Evolutionary conservation across 2,113 vertebrate species (phyloP).

Genomic region (Myanophis thanlyinensis): DNA sequence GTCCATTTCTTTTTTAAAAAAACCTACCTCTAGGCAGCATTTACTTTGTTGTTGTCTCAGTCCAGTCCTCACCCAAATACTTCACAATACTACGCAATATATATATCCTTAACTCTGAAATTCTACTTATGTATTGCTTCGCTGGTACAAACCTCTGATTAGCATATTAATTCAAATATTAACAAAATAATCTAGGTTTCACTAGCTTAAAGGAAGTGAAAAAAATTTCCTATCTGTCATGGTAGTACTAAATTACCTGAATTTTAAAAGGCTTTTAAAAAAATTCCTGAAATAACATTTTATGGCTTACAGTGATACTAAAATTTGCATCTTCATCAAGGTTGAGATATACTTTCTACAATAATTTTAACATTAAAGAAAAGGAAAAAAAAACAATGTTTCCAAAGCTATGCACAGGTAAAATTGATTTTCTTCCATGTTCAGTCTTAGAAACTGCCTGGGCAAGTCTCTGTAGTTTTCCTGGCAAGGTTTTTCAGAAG

Average conservation of each 20-base stretch:
- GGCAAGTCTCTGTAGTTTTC: not conserved
- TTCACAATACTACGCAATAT: not conserved
- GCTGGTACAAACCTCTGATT: slow-evolving; percentile 40
- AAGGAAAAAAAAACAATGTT: not conserved
- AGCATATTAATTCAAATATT: slow-evolving; percentile 53
- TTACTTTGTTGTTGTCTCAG: not conserved
- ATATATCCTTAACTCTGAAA: not conserved
- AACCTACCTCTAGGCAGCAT: not conserved
- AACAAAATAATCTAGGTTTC: slow-evolving; percentile 9
- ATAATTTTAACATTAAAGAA: slow-evolving; percentile 35
- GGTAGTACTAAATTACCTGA: slow-evolving; percentile 33
- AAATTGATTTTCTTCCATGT: not conserved
- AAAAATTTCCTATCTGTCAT: slow-evolving; percentile 46
- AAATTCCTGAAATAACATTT: not conserved
- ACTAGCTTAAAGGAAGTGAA: slow-evolving; percentile 33
- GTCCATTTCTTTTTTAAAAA: not conserved
- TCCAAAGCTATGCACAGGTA: not conserved
- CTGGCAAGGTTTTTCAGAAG: too few species aligned
- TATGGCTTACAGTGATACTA: not conserved
- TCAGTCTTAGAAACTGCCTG: not conserved
- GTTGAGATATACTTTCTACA: slow-evolving; percentile 34
- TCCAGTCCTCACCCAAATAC: not conserved
- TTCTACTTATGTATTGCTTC: not conserved
- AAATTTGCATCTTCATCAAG: slow-evolving; percentile 17
- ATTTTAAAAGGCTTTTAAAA: slow-evolving; percentile 2